These are phyloP conservation scores for Andrena dorsata DNA, from an alignment of 2,888 invertebrate genomes.

Conservation along the genomic window DNA sequence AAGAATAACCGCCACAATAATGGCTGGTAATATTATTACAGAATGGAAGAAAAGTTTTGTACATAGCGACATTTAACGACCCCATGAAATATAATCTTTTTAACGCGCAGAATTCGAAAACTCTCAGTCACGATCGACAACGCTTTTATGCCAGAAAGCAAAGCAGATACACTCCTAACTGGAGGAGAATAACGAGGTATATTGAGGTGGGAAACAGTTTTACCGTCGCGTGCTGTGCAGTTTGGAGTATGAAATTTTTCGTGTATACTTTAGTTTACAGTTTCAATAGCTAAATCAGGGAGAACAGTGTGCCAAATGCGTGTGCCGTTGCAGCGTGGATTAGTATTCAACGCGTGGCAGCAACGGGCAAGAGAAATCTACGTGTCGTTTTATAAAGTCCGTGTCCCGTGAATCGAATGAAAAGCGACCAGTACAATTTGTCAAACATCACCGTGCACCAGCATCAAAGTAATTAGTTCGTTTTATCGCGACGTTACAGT, in stretches of 20 bases:
- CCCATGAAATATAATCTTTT: neutral
- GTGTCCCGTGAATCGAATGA: constrained; percentile 48
- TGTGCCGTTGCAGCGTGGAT: constrained; percentile 44
- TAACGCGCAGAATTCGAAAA: neutral
- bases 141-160: neutral
- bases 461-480: constrained; percentile 39
- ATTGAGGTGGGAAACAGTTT: constrained; percentile 10
- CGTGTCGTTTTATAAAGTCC: constrained; percentile 67
- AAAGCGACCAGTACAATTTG: constrained; percentile 32
- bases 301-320: constrained; percentile 41
- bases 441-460: constrained; percentile 30
- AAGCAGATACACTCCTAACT: neutral
- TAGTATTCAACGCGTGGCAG: constrained; percentile 58
- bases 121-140: neutral
- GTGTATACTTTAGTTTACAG: constrained; percentile 39
- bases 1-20: neutral
- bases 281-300: constrained; percentile 64
- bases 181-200: constrained; percentile 16
- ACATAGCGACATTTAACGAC: too few relatives aligned
- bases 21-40: neutral
- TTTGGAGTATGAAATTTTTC: constrained; percentile 11
- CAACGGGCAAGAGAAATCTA: constrained; percentile 45
- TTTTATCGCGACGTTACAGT: constrained; percentile 11
- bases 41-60: neutral
- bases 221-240: neutral